Percentiles rank a stretch among this genome's conserved stretches.
phyloP scores from a whole-genome alignment of 1,140 invertebrate genomes.

The Drosophila subobscura region DNA sequence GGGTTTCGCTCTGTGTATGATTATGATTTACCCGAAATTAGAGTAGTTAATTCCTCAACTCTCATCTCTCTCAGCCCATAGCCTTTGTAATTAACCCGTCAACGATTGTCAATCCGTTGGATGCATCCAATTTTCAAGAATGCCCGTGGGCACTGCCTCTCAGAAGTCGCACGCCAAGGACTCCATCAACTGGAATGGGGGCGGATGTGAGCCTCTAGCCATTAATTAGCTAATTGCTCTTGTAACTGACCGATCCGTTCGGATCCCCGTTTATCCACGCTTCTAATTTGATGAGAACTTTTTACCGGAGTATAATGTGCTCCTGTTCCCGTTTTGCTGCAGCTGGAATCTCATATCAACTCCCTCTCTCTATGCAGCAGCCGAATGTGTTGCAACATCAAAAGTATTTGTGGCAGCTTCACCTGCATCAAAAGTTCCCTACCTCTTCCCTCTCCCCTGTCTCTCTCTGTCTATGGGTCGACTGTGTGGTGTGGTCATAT shows the following conservation, averaged over 20 bases:
- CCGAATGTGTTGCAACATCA: background rate
- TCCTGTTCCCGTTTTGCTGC: constrained; percentile 3
- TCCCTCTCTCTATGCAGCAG: background rate
- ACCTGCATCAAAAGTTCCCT: background rate
- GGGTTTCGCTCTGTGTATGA: no score
- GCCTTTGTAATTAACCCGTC: no score
- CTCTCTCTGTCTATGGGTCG: constrained; percentile 46
- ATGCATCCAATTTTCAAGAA: no score
- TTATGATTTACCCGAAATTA: no score
- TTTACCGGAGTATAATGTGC: constrained; percentile 5
- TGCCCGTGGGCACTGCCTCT: no score
- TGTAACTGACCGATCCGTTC: constrained; percentile 28
- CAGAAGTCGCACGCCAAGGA: no score
- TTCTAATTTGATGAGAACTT: constrained; percentile 26
- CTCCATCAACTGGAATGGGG: no score
- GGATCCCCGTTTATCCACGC: constrained; percentile 1
- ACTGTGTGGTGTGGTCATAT: constrained; percentile 46
- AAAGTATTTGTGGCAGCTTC: background rate
- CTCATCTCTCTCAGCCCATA: no score
- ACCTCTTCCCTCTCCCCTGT: background rate
- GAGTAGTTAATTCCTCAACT: no score
- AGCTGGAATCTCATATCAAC: background rate
- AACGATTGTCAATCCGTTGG: no score
- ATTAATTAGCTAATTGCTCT: constrained; percentile 45
- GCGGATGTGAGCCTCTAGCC: background rate